These are phyloP conservation scores for Pseudochaenichthys georgianus DNA, from an alignment of 2,797 vertebrate genomes.

Conservation along the genomic window DNA sequence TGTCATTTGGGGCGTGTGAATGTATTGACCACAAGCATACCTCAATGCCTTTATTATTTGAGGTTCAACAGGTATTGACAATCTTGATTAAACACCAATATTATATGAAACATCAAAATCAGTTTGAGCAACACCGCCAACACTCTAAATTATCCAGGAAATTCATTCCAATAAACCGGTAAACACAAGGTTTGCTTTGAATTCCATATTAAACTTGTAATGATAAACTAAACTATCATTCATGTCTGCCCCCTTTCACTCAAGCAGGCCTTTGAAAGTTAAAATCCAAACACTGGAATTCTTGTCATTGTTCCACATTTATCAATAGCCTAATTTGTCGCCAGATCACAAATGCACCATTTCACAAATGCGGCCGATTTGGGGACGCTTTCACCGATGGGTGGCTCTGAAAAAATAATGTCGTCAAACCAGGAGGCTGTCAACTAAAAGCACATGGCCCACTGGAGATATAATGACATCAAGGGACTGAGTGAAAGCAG, in stretches of 20 bases:
- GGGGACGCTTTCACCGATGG: slow-evolving; percentile 58
- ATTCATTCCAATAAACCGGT: neutral
- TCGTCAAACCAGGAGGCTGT: slow-evolving; percentile 73
- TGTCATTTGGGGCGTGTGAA: neutral
- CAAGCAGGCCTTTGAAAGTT: slow-evolving; percentile 40
- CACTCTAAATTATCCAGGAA: neutral
- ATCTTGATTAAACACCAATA: neutral
- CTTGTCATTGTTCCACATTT: slow-evolving; percentile 68
- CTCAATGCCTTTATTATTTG: neutral
- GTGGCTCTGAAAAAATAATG: slow-evolving; percentile 65
- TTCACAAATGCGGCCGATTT: slow-evolving; percentile 61
- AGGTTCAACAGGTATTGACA: neutral
- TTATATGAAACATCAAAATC: neutral
- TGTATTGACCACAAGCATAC: too few relatives aligned
- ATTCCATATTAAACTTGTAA: neutral
- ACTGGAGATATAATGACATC: slow-evolving; percentile 82
- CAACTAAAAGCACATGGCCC: slow-evolving; percentile 75
- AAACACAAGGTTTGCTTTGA: neutral
- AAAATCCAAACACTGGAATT: slow-evolving; percentile 54
- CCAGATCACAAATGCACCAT: slow-evolving; percentile 64
- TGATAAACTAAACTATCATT: slow-evolving; percentile 5
- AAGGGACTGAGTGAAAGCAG: slow-evolving; percentile 71
- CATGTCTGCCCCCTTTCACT: slow-evolving; percentile 9
- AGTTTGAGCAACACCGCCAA: neutral
- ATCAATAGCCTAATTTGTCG: slow-evolving; percentile 76